Evolutionary conservation across 2,113 vertebrate species (phyloP).

Genomic region (Chaetops frenatus): DNA sequence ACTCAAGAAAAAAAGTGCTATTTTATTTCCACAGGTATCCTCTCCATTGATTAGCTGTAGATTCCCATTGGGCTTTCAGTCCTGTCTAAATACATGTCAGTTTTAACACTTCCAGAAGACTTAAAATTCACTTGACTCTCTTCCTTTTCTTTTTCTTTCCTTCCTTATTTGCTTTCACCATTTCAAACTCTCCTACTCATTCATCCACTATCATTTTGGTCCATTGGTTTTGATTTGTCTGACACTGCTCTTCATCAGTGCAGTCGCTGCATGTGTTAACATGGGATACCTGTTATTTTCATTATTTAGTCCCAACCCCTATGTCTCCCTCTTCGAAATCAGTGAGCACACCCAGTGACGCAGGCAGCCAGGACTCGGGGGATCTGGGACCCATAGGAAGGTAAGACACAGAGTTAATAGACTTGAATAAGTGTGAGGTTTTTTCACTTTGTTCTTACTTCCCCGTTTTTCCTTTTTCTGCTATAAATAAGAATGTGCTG

Average conservation of each 20-base stretch:
- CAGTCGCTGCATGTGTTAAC: conserved; percentile 83
- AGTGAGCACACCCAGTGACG: conserved; percentile 96
- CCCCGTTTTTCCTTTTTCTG: neutral
- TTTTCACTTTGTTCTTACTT: neutral
- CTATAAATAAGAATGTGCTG: neutral
- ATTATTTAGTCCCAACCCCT: conserved; percentile 93
- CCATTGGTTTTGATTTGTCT: conserved; percentile 74
- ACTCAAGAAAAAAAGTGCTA: neutral
- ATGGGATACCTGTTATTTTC: conserved; percentile 83
- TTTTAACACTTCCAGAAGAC: conserved; percentile 59
- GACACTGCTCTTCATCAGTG: conserved; percentile 80
- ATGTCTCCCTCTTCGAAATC: conserved; percentile 97
- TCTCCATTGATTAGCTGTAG: conserved; percentile 37
- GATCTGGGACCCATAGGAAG: conserved; percentile 87
- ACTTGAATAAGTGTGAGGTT: neutral
- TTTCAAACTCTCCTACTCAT: conserved; percentile 74
- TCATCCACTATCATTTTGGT: conserved; percentile 68
- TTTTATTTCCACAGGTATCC: conserved; percentile 2
- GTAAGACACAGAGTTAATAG: conserved; percentile 66
- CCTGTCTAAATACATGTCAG: conserved; percentile 72
- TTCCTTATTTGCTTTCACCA: conserved; percentile 71
- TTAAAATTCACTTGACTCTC: conserved; percentile 77
- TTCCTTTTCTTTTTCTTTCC: conserved; percentile 75
- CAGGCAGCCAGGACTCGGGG: conserved; percentile 94
- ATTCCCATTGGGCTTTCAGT: conserved; percentile 35